A percentile compares a stretch with the other conserved stretches of the same genome.
Conservation (phyloP, 2,797 vertebrate species). For the Danio choprae region DNA sequence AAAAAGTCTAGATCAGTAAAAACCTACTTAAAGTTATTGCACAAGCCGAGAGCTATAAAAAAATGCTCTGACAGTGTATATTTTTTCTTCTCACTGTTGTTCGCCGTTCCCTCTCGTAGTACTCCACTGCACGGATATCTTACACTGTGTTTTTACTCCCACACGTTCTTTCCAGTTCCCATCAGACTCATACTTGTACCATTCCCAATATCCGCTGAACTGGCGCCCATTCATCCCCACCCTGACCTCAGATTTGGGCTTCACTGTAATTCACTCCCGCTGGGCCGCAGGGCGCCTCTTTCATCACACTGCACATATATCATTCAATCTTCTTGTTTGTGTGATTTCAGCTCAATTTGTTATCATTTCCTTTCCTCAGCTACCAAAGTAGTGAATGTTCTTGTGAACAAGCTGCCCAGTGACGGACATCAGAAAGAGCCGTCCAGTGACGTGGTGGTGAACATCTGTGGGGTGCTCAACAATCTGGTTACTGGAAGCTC, state of each 20-base stretch:
- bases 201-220: neutral
- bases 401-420: slow-evolving; percentile 88
- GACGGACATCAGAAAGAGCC: slow-evolving; percentile 83
- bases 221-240: slow-evolving; percentile 21
- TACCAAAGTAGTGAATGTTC: slow-evolving; percentile 87
- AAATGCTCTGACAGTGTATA: neutral
- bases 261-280: slow-evolving; percentile 1
- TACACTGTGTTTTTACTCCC: slow-evolving; percentile 19
- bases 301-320: slow-evolving; percentile 9
- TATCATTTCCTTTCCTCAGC: slow-evolving; percentile 71
- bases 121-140: neutral
- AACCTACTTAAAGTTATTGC: slow-evolving; percentile 31
- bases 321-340: slow-evolving; percentile 21
- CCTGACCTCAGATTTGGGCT: slow-evolving; percentile 15
- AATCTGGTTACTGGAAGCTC: slow-evolving; percentile 90
- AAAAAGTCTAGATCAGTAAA: slow-evolving; percentile 11
- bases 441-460: slow-evolving; percentile 86
- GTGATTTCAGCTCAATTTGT: slow-evolving; percentile 3
- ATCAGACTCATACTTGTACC: slow-evolving; percentile 29
- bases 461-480: slow-evolving; percentile 92
- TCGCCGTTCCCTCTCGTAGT: neutral
- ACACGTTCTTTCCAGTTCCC: slow-evolving; percentile 18
- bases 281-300: neutral
- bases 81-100: neutral
- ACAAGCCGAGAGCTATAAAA: neutral